These are phyloP conservation scores for Caenorhabditis sp. DNA, from an alignment of 2,888 invertebrate species.

Conservation along the genomic window DNA sequence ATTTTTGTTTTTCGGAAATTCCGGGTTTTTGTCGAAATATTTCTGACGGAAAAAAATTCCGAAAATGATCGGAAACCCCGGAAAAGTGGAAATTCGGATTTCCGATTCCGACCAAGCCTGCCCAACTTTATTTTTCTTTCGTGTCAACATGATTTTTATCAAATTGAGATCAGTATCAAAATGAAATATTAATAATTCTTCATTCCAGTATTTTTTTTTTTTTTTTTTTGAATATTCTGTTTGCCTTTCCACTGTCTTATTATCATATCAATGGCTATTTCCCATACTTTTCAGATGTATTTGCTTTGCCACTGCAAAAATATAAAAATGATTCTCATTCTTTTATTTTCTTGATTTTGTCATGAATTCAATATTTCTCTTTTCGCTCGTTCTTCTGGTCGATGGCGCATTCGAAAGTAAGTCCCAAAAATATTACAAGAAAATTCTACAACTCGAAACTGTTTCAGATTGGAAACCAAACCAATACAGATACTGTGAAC, in stretches of 20 bases:
- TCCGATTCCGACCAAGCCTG: too few relatives aligned
- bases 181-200: too few relatives aligned
- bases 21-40: too few relatives aligned
- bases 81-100: too few relatives aligned
- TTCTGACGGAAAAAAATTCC: too few relatives aligned
- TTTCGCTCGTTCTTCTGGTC: neutral
- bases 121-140: too few relatives aligned
- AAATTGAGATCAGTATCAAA: too few relatives aligned
- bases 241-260: neutral
- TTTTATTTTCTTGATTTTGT: slow-evolving; percentile 5
- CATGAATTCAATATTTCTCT: neutral
- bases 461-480: slow-evolving; percentile 9
- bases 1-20: too few relatives aligned
- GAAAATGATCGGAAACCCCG: too few relatives aligned
- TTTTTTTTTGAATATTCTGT: slow-evolving; percentile 1
- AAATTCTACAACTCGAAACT: neutral
- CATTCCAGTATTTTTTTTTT: slow-evolving; percentile 7
- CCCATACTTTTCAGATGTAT: slow-evolving; percentile 7
- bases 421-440: neutral
- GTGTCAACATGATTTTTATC: too few relatives aligned
- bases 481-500: slow-evolving; percentile 15
- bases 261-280: neutral
- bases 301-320: slow-evolving; percentile 1
- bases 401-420: slow-evolving; percentile 5
- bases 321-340: neutral